Conservation (phyloP, 2,797 vertebrate genomes). For the Dermochelys coriacea region DNA sequence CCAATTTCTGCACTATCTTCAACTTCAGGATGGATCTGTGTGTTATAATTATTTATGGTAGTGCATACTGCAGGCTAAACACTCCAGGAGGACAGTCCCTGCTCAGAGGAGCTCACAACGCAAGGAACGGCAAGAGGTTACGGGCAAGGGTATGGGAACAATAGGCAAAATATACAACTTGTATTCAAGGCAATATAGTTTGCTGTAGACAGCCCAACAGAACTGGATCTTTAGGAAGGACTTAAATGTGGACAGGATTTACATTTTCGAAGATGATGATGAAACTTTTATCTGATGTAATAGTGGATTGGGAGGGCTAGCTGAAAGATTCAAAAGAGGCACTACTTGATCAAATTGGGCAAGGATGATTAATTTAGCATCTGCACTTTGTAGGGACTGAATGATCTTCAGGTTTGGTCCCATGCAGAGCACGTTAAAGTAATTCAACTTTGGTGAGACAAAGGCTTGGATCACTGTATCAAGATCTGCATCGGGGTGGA, state of each 20-base stretch:
- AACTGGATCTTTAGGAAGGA: background rate
- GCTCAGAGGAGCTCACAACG: background rate
- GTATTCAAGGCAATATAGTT: background rate
- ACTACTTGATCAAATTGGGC: background rate
- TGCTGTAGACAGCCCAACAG: background rate
- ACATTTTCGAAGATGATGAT: background rate
- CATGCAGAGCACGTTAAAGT: background rate
- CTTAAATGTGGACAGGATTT: background rate
- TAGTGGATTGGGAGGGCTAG: background rate
- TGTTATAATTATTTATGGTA: background rate
- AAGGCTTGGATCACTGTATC: background rate
- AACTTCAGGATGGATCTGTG: background rate
- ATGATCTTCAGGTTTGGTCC: background rate
- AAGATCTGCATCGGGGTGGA: background rate
- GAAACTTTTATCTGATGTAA: background rate
- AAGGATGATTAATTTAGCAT: background rate
- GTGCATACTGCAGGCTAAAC: background rate
- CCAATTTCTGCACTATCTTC: background rate
- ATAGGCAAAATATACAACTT: background rate
- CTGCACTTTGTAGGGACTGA: background rate
- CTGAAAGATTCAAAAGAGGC: background rate
- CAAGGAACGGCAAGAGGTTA: background rate
- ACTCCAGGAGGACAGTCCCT: background rate
- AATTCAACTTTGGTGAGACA: background rate
- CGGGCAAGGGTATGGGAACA: background rate